Evolutionary conservation across 2,888 invertebrate genomes (phyloP).

Genomic region (Sipunculus nudus): DNA sequence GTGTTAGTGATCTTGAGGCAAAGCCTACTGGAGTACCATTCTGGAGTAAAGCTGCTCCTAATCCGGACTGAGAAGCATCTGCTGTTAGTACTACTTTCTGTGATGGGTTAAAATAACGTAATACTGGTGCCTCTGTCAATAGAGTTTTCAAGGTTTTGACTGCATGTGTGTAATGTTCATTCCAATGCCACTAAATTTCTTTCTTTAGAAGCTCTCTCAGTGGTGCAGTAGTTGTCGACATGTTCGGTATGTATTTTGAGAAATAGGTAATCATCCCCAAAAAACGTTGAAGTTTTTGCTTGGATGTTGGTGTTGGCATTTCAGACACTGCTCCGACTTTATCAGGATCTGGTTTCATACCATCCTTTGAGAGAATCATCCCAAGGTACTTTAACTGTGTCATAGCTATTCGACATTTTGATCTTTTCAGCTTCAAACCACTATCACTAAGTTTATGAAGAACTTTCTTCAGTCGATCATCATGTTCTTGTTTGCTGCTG

Average conservation of each 20-base stretch:
- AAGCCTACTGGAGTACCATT: constrained; percentile 33
- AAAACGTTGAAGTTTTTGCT: constrained; percentile 35
- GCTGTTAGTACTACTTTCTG: constrained; percentile 34
- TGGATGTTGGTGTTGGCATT: constrained; percentile 39
- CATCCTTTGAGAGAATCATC: background rate
- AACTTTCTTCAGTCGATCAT: background rate
- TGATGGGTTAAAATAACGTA: constrained; percentile 31
- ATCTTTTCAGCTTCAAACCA: constrained; percentile 7
- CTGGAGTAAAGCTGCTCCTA: constrained; percentile 39
- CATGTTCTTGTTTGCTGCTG: background rate
- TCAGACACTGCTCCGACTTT: constrained; percentile 36
- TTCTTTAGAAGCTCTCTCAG: constrained; percentile 32
- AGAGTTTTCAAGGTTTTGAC: constrained; percentile 18
- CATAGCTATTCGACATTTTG: constrained; percentile 10
- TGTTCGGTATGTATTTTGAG: constrained; percentile 38
- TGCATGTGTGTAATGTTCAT: constrained; percentile 31
- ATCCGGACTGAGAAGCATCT: constrained; percentile 36
- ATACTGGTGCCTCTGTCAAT: constrained; percentile 27
- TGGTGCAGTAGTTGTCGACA: constrained; percentile 36
- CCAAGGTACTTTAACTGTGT: constrained; percentile 7
- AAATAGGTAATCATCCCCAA: constrained; percentile 40
- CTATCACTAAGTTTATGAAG: background rate
- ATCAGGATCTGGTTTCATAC: constrained; percentile 30
- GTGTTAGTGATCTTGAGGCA: constrained; percentile 32
- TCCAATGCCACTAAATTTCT: constrained; percentile 29